Base-by-base conservation (phyloP, 2,113 vertebrate genomes). In the Hyperopisus bebe region DNA sequence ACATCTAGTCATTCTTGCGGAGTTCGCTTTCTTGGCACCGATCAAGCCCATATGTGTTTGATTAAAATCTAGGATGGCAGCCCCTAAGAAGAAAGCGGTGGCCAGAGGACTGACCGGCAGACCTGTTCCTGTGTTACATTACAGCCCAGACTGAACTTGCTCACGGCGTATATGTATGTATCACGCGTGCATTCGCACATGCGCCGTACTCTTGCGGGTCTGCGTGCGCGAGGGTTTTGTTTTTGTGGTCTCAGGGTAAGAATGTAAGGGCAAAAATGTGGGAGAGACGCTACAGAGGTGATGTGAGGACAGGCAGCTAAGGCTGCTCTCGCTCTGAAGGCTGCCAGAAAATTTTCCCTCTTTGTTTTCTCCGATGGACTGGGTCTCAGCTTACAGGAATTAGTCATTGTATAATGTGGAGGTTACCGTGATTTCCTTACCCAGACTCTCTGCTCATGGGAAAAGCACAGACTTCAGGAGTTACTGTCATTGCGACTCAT, bases 31-130 rank as follows among this genome's bases (percentile, higher is more conserved):
- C 31, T 86, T 93, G 94, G 92, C 92, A 90, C 31, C 48, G 91
- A 84, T 86, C 90, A 88, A 89, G 42, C 89, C 88, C 94, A 94
- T 93, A 91, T 94, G 94, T 90, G 90, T 92, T 91, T 92, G 90
- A 94, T 95, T 94, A 95, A 89, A 58, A 77, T 9, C 17, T 58
- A 91, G 89, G 90, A 92, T 91, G 91, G 91, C 91, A 55, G 21
- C 46, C n/a, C 27, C 31, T 42, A 39, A 21, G 42, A 58, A 80
- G n/a, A n/a, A 87, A 82, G 15, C 1, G 3, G 47, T 19, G 21
- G 77, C 5, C 27, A 87, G 47, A 35, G 48, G 31, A 24, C 19
- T 48, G 51, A 55, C 74, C 80, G 46, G 39, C 50, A 5, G 11
- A 42, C 70, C n/a, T 9, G 11, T 19, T 55, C 66, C 31, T 55